These are phyloP conservation scores for Euplexia lucipara DNA, from an alignment of 2,888 invertebrate species.

Conservation along the genomic window DNA sequence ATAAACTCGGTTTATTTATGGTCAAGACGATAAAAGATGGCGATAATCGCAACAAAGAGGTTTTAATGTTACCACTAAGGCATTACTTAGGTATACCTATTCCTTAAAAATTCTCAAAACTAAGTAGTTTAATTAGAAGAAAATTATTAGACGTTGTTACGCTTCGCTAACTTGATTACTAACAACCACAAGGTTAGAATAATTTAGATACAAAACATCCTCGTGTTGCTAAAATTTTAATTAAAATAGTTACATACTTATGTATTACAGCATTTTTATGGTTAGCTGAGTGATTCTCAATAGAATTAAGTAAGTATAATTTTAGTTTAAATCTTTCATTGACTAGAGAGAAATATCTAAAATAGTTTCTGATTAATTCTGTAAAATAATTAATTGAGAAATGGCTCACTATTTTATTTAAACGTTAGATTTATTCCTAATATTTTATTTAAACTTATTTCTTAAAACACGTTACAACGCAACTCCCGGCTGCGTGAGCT, in stretches of 20 bases:
- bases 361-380: neutral
- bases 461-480: too few species aligned
- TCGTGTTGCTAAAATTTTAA: slow-evolving; percentile 48
- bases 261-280: slow-evolving; percentile 23
- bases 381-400: neutral
- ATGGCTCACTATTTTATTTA: too few species aligned
- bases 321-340: too few species aligned
- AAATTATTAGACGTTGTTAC: slow-evolving; percentile 55
- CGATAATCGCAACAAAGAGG: slow-evolving; percentile 45
- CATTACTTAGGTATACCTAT: too few species aligned
- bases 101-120: neutral
- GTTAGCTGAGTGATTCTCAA: slow-evolving; percentile 13
- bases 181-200: slow-evolving; percentile 62
- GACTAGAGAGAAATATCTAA: neutral
- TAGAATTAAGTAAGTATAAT: neutral
- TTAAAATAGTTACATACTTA: slow-evolving; percentile 17
- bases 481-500: too few species aligned
- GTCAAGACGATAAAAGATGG: slow-evolving; percentile 27
- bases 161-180: slow-evolving; percentile 58
- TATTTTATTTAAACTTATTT: too few species aligned
- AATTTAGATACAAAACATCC: slow-evolving; percentile 47
- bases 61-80: neutral
- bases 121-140: slow-evolving; percentile 1
- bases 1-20: slow-evolving; percentile 44
- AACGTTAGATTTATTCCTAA: too few species aligned